Base-by-base conservation (phyloP, 2,113 vertebrate species). In the Colaptes auratus region DNA sequence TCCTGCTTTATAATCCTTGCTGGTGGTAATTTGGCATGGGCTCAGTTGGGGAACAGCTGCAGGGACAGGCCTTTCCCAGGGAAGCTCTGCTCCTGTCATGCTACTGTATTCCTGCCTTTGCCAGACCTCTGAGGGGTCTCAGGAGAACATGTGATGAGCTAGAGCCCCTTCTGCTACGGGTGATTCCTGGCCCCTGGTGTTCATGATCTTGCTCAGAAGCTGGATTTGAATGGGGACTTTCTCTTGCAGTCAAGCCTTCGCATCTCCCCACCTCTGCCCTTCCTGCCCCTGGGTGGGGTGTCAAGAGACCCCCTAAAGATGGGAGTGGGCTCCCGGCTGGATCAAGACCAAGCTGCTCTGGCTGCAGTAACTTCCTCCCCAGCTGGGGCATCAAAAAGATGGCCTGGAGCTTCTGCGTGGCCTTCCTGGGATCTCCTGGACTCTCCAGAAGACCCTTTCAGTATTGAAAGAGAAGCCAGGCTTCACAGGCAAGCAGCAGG, bases 401-500 rank as follows among this genome's bases (percentile, higher is more conserved):
- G 99, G 99, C 99, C 99, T 36, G 98, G 98, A 55, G 97, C 98
- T 17, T 99, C 99, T 28, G 97, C 98, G 1, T 99, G 99, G 99
- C 98, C 99, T 9, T 98, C 98, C 30, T 98, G 98, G 94, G 98
- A 99, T 88, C 94, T 99, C 44, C 97, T 99, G 6, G 99, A 99
- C 93, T 98, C 98, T 31, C 97, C 98, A 0, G 99, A 99, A 53
- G 99, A 99, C 48, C 96, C 98, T 3, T 99, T 99, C 97, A 99
- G 98, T 96, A 99, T 99, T 7, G 99, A 99, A 96, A 98, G 99
- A 90, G 99, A 99, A 97, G 99, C 99, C 30, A 98, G 98, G 19
- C 98, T 99, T 44, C 99, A 99, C 86, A 98, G 99, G 93, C 99
- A 99, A 94, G 99, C 99, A 36, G 99, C 99, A 91, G 99, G 99